phyloP scores from a whole-genome alignment of 2,797 vertebrate species.

The Enteromius fasciolatus region DNA sequence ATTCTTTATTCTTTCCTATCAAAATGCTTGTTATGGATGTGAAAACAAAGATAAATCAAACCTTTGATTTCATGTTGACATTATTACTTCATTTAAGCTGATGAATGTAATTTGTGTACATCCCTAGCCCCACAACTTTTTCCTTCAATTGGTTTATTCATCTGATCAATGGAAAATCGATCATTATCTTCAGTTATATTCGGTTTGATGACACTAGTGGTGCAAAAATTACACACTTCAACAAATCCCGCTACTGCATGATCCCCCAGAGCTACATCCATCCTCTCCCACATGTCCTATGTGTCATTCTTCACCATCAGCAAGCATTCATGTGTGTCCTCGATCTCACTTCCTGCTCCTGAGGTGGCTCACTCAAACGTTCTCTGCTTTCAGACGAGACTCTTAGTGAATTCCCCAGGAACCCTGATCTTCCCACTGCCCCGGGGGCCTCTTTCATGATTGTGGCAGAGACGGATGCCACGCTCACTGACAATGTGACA shows the following conservation, averaged over 20 bases:
- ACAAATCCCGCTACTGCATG: constrained; percentile 6
- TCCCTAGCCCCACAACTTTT: not conserved
- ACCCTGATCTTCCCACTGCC: constrained; percentile 78
- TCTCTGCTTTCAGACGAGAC: constrained; percentile 80
- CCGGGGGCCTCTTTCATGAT: constrained; percentile 80
- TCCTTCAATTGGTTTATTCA: not conserved
- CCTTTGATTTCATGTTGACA: constrained; percentile 12
- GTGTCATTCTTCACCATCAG: constrained; percentile 34
- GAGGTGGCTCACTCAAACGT: constrained; percentile 44
- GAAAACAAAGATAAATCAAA: no score
- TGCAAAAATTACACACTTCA: constrained; percentile 3
- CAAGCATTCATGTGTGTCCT: constrained; percentile 21
- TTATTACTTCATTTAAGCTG: not conserved
- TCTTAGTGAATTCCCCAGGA: constrained; percentile 73
- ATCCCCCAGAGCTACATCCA: not conserved
- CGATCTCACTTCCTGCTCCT: constrained; percentile 28
- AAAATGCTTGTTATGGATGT: no score
- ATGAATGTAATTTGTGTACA: not conserved
- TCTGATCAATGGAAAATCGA: not conserved
- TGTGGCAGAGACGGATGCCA: constrained; percentile 78
- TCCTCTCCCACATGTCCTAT: not conserved
- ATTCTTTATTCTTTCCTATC: no score
- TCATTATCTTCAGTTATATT: not conserved
- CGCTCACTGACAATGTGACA: constrained; percentile 76
- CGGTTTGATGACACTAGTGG: constrained; percentile 8